Base-by-base conservation (phyloP, 1,140 invertebrate species). In the Halotydeus destructor region DNA sequence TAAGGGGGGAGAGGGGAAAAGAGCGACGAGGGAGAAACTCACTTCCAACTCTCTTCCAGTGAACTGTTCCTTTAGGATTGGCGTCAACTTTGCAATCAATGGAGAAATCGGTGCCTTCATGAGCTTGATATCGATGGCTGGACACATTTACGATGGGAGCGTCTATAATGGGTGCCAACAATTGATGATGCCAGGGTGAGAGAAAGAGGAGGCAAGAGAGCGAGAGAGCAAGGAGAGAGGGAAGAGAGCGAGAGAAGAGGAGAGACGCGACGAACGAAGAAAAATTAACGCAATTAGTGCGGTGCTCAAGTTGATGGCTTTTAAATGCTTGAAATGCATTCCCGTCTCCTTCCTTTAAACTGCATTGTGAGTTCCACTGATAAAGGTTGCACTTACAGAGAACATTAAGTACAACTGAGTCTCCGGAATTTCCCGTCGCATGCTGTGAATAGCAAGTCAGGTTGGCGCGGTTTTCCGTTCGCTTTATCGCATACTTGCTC, bases 21-120 rank as follows among this genome's bases (percentile, higher is more conserved):
- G 39, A 26, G 24, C 39, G 26, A 9, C 12, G 5, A 39, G 19
- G 18, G 11, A 14, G 37, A 42, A 14, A 44, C 21, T 28, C 39
- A 44, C 43, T 27, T 26, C 1, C 5, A n/a, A 18, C 38, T 39
- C 22, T 14, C 3, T 31, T 39, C 44, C 44, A 45, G 11, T 11
- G 19, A 8, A 40, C 44, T n/a, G 11, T 26, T 16, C 28, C 22
- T n/a, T 37, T 28, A n/a, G 44, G 44, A 40, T 45, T 45, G 2
- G 44, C 44, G 32, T 45, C 44, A n/a, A 45, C 44, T 33, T 45
- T 22, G 26, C 44, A 45, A 18, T 26, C 27, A 30, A 45, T 23
- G 6, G 8, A 6, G 11, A 45, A n/a, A 8, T 8, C 8, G 11
- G 27, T 46, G 16, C 28, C 44, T 25, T 45, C 44, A 14, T 31